These are phyloP conservation scores for Hemiprocne comata DNA, from an alignment of 2,113 vertebrate species.

Conservation along the genomic window DNA sequence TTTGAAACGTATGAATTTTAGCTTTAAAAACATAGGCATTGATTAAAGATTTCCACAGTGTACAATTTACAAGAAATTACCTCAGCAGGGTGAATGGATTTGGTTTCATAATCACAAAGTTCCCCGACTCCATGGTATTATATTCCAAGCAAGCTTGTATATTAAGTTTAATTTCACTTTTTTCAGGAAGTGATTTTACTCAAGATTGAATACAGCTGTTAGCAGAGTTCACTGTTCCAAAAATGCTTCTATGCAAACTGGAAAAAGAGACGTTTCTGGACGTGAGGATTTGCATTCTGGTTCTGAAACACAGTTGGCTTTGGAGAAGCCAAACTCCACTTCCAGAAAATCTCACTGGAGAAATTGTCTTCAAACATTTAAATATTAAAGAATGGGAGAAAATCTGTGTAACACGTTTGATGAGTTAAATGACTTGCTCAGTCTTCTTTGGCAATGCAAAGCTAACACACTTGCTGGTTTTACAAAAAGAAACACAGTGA, in stretches of 20 bases:
- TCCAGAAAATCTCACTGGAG: constrained; percentile 45
- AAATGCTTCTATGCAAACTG: constrained; percentile 65
- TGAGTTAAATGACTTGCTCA: background rate
- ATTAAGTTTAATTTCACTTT: constrained; percentile 76
- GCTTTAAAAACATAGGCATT: constrained; percentile 64
- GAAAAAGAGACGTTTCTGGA: constrained; percentile 64
- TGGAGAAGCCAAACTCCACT: background rate
- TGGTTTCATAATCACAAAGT: constrained; percentile 75
- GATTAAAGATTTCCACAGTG: constrained; percentile 66
- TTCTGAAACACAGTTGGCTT: constrained; percentile 3
- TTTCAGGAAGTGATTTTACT: constrained; percentile 77
- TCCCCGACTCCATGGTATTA: constrained; percentile 58
- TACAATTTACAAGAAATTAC: constrained; percentile 77
- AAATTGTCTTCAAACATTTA: constrained; percentile 10
- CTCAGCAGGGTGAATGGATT: constrained; percentile 68
- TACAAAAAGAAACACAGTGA: background rate
- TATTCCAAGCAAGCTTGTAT: constrained; percentile 67
- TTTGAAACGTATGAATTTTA: constrained; percentile 54
- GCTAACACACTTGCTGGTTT: background rate
- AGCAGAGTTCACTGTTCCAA: constrained; percentile 62
- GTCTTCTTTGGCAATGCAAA: background rate
- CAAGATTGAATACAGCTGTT: constrained; percentile 80
- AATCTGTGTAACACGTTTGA: background rate
- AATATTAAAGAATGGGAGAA: background rate
- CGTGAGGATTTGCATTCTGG: constrained; percentile 47